Evolutionary conservation across 1,140 invertebrate genomes (phyloP), one percentile per base, ranked within the genome.

Genomic region (Euura saliciscinereae): DNA sequence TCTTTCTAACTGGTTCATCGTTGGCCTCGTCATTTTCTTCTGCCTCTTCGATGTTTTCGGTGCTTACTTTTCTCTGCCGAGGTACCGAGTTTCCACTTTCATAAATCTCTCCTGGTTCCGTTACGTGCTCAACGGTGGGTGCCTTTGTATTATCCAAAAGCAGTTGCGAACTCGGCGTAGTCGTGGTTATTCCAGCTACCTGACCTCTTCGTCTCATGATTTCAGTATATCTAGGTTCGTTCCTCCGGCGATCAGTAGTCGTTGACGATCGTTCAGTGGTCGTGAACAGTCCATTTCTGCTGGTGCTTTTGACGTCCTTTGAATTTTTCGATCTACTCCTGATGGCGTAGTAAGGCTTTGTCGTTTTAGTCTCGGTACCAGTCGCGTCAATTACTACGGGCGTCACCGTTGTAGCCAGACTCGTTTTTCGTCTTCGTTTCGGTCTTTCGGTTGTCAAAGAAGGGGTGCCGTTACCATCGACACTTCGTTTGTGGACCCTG

Each of bases 171-270:
- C n/a, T 59, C 59, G 45, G 70, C 46, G 10, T 65, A 65, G 66
- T 3, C 4, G 43, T 69, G 13, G 68, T 69, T 8, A 44, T 11
- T 42, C 6, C n/a, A 3, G 45, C 8, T 44, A 71, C 44, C 73
- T 72, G 43, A 70, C 68, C 67, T 69, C 75, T 67, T 43, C 69
- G 70, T n/a, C 65, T 46, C 66, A 64, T 42, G 5, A 76, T 65
- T 8, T 72, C 67, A 70, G 81, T 82, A 44, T 84, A 84, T 28
- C 74, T 74, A 0, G 81, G 81, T 44, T 85, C 83, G 44, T 74
- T 78, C 75, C 82, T 78, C 72, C 81, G 77, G 2, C 4, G 13
- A 43, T 82, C 75, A 3, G 65, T 71, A 0, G 71, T 76, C 28
- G 64, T 75, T 6, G 44, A 7, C 44, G 68, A 75, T 44, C 46